A percentile compares a stretch with the other conserved stretches of the same genome.
Conservation (phyloP, 2,888 invertebrate species). For the Andrena haemorrhoa region DNA sequence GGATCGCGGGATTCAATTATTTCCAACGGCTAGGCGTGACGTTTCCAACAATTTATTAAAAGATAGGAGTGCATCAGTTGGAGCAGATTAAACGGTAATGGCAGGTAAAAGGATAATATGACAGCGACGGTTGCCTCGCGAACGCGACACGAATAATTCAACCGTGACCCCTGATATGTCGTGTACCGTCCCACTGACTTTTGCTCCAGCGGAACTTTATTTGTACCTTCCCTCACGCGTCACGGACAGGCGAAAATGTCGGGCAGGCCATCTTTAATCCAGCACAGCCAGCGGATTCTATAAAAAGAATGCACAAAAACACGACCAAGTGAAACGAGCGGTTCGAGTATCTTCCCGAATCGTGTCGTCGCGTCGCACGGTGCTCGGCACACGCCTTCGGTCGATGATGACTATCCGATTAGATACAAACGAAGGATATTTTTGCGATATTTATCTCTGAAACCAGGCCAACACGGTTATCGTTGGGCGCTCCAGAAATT, state of each 20-base stretch:
- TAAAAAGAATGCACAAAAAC: background rate
- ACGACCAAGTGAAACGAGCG: background rate
- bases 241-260: background rate
- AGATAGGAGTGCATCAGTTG: background rate
- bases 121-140: background rate
- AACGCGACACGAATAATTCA: conserved; percentile 3
- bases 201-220: conserved; percentile 21
- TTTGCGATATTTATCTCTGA: no score
- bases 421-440: background rate
- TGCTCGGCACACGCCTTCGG: no score
- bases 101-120: background rate
- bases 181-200: conserved; percentile 1
- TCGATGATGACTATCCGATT: background rate
- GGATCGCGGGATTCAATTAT: no score
- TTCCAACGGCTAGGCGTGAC: no score
- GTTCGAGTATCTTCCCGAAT: background rate
- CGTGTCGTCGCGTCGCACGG: no score
- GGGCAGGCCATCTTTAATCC: no score
- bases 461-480: background rate
- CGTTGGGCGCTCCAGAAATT: conserved; percentile 32
- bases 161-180: conserved; percentile 6
- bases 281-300: background rate
- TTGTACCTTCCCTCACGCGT: background rate
- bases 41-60: no score
- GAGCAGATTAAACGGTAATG: background rate